Conservation (phyloP, 2,113 vertebrate species). For the Cisticola juncidis region DNA sequence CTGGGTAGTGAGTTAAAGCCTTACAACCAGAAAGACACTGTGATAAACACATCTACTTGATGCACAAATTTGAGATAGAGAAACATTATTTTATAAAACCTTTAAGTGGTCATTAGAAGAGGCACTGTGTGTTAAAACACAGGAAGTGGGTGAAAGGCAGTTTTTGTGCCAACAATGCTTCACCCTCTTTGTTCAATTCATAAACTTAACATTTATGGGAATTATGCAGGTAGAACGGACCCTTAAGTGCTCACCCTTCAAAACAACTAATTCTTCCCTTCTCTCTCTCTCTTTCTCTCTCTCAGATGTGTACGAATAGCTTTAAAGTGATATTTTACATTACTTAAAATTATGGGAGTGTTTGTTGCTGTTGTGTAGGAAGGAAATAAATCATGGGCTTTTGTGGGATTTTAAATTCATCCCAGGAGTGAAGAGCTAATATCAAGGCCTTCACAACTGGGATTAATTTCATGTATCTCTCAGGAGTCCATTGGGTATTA, state of each 20-base stretch:
- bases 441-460: slow-evolving; percentile 78
- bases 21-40: neutral
- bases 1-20: neutral
- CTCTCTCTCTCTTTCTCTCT: neutral
- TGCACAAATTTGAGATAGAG: neutral
- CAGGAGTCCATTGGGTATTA: slow-evolving; percentile 72
- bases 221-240: slow-evolving; percentile 12
- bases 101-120: neutral
- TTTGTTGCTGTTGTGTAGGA: slow-evolving; percentile 78
- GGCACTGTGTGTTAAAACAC: neutral
- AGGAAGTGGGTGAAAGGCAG: neutral
- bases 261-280: slow-evolving; percentile 26
- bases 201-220: slow-evolving; percentile 28
- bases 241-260: slow-evolving; percentile 39
- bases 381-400: slow-evolving; percentile 76
- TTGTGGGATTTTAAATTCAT: slow-evolving; percentile 79
- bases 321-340: slow-evolving; percentile 69
- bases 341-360: slow-evolving; percentile 73
- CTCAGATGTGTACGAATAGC: slow-evolving; percentile 11
- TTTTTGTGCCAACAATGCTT: neutral
- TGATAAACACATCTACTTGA: neutral
- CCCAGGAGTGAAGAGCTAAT: slow-evolving; percentile 77
- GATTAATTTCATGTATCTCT: slow-evolving; percentile 79
- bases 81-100: neutral
- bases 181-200: slow-evolving; percentile 1